A percentile compares a stretch with the other conserved stretches of the same genome.
Conservation (phyloP, 2,888 invertebrate species). For the Epistrophe eligans region DNA sequence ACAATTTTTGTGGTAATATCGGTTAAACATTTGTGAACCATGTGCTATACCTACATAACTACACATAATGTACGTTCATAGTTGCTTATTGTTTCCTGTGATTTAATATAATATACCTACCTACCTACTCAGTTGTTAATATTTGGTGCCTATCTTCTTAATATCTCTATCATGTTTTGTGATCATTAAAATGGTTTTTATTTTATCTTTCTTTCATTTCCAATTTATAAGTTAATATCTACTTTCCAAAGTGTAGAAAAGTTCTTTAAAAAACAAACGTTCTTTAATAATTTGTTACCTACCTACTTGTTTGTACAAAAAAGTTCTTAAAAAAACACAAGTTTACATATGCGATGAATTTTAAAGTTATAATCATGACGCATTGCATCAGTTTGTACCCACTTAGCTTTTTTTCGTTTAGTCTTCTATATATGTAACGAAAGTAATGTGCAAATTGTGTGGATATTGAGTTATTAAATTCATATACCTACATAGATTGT, state of each 20-base stretch:
- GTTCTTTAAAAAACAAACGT: not conserved
- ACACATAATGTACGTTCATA: not conserved
- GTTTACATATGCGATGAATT: conserved; percentile 31
- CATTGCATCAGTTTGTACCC: conserved; percentile 41
- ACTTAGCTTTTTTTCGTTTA: conserved; percentile 22
- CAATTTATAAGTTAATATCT: not conserved
- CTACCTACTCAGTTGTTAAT: no score
- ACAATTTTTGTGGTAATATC: not conserved
- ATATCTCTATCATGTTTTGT: not conserved
- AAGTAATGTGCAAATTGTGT: conserved; percentile 48
- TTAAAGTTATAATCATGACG: conserved; percentile 48
- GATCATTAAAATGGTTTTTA: not conserved
- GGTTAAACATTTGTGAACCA: conserved; percentile 52
- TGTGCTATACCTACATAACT: conserved; percentile 42
- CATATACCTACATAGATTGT: not conserved
- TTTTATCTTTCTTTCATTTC: not conserved
- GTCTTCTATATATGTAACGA: conserved; percentile 27
- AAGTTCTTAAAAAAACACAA: not conserved
- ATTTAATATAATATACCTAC: conserved; percentile 34
- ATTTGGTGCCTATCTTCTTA: not conserved
- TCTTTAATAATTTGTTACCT: not conserved
- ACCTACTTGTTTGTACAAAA: not conserved
- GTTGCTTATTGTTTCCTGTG: conserved; percentile 42
- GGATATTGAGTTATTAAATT: conserved; percentile 42
- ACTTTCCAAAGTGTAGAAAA: not conserved